phyloP scores from a whole-genome alignment of 2,797 vertebrate genomes.

The Yasuhikotakia modesta region DNA sequence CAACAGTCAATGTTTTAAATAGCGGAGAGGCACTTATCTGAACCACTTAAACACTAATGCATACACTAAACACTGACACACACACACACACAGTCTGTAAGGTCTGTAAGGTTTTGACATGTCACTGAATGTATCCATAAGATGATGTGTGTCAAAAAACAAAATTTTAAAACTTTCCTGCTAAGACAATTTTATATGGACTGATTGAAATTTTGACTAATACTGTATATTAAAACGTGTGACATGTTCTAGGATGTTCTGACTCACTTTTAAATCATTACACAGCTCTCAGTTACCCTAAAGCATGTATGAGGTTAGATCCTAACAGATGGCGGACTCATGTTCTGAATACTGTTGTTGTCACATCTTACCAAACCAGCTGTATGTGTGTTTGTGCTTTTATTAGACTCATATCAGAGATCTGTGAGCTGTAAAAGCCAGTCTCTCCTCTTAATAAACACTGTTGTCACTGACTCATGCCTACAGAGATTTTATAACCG shows the following conservation, averaged over 20 bases:
- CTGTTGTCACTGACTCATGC: background rate
- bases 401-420: slow-evolving; percentile 8
- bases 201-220: too few relatives aligned
- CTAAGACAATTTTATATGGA: too few relatives aligned
- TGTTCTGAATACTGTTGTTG: slow-evolving; percentile 28
- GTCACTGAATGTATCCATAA: slow-evolving; percentile 21
- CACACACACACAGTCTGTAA: too few relatives aligned
- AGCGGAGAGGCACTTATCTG: slow-evolving; percentile 54
- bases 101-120: too few relatives aligned
- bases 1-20: slow-evolving; percentile 52
- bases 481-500: slow-evolving; percentile 31
- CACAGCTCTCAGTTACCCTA: slow-evolving; percentile 9
- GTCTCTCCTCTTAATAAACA: too few relatives aligned
- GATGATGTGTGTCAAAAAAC: too few relatives aligned
- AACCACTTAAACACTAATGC: slow-evolving; percentile 57
- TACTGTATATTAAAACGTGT: background rate
- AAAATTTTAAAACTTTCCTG: too few relatives aligned
- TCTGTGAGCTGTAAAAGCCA: too few relatives aligned
- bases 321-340: slow-evolving; percentile 19
- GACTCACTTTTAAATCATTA: slow-evolving; percentile 5
- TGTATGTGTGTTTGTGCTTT: background rate
- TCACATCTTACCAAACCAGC: slow-evolving; percentile 16
- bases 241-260: background rate
- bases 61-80: slow-evolving; percentile 46
- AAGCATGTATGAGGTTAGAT: slow-evolving; percentile 19